These are phyloP conservation scores for Panagrolaimus sp. DNA, from an alignment of 1,140 invertebrate genomes.

Conservation along the genomic window DNA sequence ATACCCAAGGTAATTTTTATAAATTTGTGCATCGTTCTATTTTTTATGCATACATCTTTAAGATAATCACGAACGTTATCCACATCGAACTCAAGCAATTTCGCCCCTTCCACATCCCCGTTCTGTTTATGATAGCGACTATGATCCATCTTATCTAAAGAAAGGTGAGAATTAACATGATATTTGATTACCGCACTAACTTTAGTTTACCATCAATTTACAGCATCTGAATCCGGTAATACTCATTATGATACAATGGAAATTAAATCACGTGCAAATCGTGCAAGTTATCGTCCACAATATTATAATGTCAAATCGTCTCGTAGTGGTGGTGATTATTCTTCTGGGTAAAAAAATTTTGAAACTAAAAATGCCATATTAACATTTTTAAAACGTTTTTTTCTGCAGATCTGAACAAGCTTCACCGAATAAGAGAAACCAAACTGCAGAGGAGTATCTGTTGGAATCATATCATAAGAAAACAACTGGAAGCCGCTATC, in stretches of 20 bases:
- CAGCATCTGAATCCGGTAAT: background rate
- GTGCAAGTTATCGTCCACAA: background rate
- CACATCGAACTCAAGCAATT: conserved; percentile 11
- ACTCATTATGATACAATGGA: background rate
- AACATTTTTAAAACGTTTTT: background rate
- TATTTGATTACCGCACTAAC: background rate
- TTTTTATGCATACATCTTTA: background rate
- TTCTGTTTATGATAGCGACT: conserved; percentile 10
- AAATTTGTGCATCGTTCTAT: too few species aligned
- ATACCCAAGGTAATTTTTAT: too few species aligned
- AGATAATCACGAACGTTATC: conserved; percentile 1
- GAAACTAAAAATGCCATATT: background rate
- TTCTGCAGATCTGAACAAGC: background rate
- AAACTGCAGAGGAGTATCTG: conserved; percentile 14
- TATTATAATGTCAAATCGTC: background rate
- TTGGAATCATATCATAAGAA: background rate
- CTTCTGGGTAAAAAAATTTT: background rate
- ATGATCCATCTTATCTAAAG: conserved; percentile 6
- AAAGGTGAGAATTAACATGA: background rate
- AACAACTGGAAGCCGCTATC: too few species aligned
- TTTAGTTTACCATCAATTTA: background rate
- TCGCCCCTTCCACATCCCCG: background rate
- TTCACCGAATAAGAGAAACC: conserved; percentile 11
- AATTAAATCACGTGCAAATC: conserved; percentile 3
- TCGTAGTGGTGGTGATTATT: background rate